Conservation (phyloP, 2,888 invertebrate genomes). For the Philonicus albiceps region DNA sequence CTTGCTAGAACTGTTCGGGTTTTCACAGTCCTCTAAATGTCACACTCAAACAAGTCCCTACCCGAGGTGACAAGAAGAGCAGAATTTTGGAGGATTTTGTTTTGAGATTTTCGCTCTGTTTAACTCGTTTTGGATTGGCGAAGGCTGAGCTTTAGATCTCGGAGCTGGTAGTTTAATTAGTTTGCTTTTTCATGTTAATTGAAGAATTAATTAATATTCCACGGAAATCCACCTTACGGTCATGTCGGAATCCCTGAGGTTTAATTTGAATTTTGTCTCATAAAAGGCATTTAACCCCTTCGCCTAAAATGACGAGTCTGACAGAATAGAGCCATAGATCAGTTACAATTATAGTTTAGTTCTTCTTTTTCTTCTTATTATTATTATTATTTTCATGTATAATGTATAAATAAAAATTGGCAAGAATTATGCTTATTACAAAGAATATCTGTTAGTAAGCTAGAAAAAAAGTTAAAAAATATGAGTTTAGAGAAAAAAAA, state of each 20-base stretch:
- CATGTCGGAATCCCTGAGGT: neutral
- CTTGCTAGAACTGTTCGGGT: neutral
- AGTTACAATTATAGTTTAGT: too few relatives aligned
- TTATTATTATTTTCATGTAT: too few relatives aligned
- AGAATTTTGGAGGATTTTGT: conserved; percentile 15
- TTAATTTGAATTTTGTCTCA: neutral
- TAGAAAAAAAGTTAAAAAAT: too few relatives aligned
- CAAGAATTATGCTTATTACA: too few relatives aligned
- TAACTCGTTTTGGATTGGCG: conserved; percentile 5
- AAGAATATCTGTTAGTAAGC: too few relatives aligned
- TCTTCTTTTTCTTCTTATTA: too few relatives aligned
- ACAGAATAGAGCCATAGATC: too few relatives aligned
- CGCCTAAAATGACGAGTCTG: too few relatives aligned
- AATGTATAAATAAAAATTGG: too few relatives aligned
- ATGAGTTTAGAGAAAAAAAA: too few relatives aligned
- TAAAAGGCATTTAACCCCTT: neutral
- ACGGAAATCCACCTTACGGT: conserved; percentile 9
- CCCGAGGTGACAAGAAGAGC: conserved; percentile 2
- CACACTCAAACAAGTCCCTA: neutral
- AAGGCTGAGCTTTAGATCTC: neutral
- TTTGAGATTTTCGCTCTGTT: conserved; percentile 20
- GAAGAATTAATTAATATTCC: conserved; percentile 33
- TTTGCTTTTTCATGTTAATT: conserved; percentile 39
- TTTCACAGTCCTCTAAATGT: neutral
- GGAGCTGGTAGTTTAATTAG: conserved; percentile 33